phyloP scores from a whole-genome alignment of 2,113 vertebrate species.

The Petroica traversi region DNA sequence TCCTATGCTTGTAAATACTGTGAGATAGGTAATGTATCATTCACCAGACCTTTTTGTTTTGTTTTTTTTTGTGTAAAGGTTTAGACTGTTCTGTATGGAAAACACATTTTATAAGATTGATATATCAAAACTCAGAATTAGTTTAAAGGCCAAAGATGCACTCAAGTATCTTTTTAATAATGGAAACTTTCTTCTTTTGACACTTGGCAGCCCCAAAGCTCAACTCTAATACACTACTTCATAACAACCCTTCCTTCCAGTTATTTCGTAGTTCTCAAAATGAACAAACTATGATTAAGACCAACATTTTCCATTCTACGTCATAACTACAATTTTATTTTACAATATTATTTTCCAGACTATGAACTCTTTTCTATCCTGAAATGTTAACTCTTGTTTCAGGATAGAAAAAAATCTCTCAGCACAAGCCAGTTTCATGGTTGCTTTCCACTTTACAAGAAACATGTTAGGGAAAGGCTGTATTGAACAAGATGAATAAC shows the following conservation, averaged over 20 bases:
- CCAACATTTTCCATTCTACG: neutral
- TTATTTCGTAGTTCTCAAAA: neutral
- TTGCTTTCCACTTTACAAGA: neutral
- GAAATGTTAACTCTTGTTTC: neutral
- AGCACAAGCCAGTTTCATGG: neutral
- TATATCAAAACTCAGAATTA: neutral
- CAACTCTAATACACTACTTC: neutral
- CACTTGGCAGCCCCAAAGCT: neutral
- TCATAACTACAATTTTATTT: neutral
- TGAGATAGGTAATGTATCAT: neutral
- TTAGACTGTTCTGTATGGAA: neutral
- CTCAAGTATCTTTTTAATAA: neutral
- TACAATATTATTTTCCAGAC: neutral
- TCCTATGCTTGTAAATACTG: constrained; percentile 12
- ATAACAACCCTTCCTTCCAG: neutral
- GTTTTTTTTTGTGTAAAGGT: neutral
- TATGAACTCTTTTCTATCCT: neutral
- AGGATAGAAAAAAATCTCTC: neutral
- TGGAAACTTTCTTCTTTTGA: neutral
- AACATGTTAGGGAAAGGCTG: neutral
- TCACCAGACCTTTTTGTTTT: neutral
- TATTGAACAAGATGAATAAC: neutral
- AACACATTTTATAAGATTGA: neutral
- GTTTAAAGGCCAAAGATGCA: neutral
- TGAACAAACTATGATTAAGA: neutral